Percentiles rank a stretch among this genome's conserved stretches.
These are phyloP conservation scores for Drosophila pseudoobscura DNA, from an alignment of 1,140 invertebrate genomes.

Conservation along the genomic window DNA sequence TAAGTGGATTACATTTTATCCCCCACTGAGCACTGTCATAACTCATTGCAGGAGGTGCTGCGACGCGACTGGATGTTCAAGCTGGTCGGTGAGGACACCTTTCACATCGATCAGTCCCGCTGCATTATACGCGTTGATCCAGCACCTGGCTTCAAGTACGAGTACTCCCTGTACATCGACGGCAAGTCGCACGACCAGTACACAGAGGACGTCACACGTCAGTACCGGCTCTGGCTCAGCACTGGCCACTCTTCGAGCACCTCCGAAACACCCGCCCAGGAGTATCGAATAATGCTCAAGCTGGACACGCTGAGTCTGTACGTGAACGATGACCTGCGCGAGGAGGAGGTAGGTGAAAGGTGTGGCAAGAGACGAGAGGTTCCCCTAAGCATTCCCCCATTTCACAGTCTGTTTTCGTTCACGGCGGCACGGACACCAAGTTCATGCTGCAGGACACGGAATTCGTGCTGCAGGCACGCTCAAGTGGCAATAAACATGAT, in stretches of 20 bases:
- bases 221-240: conserved; percentile 84
- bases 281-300: conserved; percentile 87
- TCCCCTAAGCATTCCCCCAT: conserved; percentile 1
- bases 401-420: conserved; percentile 90
- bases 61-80: conserved; percentile 95
- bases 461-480: conserved; percentile 76
- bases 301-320: conserved; percentile 79
- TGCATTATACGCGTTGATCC: conserved; percentile 87
- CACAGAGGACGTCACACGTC: conserved; percentile 89
- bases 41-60: conserved; percentile 87
- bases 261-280: conserved; percentile 37
- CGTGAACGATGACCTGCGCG: conserved; percentile 74
- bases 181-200: conserved; percentile 91
- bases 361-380: background rate
- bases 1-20: conserved; percentile 26
- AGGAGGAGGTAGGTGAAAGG: conserved; percentile 57
- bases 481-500: conserved; percentile 80
- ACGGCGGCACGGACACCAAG: conserved; percentile 92
- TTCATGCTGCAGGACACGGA: conserved; percentile 84
- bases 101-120: conserved; percentile 84
- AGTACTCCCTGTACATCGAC: conserved; percentile 90
- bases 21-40: background rate
- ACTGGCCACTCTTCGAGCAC: conserved; percentile 9
- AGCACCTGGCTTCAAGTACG: conserved; percentile 90
- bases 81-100: conserved; percentile 89